A percentile compares a stretch with the other conserved stretches of the same genome.
Conservation (phyloP, 2,888 invertebrate genomes). For the Linnaemya vulpina region DNA sequence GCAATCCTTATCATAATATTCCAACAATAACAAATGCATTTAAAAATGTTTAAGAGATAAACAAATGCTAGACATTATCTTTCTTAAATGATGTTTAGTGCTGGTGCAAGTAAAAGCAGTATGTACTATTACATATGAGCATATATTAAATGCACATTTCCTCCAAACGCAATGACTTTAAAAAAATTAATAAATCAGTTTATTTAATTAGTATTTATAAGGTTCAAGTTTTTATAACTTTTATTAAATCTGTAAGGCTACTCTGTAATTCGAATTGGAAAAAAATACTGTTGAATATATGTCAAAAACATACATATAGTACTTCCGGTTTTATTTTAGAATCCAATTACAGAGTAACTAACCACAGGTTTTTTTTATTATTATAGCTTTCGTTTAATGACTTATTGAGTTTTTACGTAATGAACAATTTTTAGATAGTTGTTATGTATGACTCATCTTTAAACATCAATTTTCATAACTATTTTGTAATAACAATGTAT, state of each 20-base stretch:
- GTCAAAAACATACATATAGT: no score
- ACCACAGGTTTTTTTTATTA: neutral
- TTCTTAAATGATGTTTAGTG: constrained; percentile 9
- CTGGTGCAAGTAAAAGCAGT: neutral
- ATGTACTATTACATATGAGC: neutral
- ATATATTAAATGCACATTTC: neutral
- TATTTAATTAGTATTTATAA: neutral
- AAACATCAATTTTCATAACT: constrained; percentile 47
- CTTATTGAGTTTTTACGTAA: constrained; percentile 26
- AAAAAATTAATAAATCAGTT: constrained; percentile 20
- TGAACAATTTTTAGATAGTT: constrained; percentile 47
- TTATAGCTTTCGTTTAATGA: constrained; percentile 27
- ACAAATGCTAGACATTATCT: constrained; percentile 25
- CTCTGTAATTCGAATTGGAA: no score
- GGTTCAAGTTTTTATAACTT: constrained; percentile 51
- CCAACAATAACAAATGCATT: constrained; percentile 46
- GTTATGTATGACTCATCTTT: constrained; percentile 29
- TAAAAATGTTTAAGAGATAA: neutral
- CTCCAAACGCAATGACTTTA: neutral
- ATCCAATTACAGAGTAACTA: no score
- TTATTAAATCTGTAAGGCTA: constrained; percentile 30
- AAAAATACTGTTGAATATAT: no score
- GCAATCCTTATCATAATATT: constrained; percentile 62
- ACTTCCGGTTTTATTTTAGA: no score
- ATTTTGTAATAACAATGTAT: constrained; percentile 48